Conservation (phyloP, 2,113 vertebrate species). For the Xerus inauris region DNA sequence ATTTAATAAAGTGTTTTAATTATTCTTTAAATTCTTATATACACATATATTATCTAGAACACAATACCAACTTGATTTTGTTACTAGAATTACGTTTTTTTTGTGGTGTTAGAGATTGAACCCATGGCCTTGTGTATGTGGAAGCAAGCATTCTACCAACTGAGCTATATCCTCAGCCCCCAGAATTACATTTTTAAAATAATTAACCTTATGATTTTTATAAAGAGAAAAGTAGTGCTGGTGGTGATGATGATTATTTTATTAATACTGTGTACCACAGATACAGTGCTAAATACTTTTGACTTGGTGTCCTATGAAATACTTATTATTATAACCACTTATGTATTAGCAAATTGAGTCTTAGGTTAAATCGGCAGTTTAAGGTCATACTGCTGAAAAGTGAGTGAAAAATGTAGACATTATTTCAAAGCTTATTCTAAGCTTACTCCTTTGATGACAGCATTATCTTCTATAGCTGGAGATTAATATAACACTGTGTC, state of each 20-base stretch:
- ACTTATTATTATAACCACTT: slow-evolving; percentile 13
- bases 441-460: background rate
- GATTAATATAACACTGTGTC: background rate
- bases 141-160: too few relatives aligned
- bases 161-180: too few relatives aligned
- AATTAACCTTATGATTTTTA: slow-evolving; percentile 8
- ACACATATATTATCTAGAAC: background rate
- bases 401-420: slow-evolving; percentile 18
- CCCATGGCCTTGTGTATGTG: too few relatives aligned
- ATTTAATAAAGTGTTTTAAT: too few relatives aligned
- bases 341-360: background rate
- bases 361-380: background rate
- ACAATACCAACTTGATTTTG: background rate
- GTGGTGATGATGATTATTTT: background rate
- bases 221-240: background rate
- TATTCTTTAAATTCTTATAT: background rate
- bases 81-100: too few relatives aligned
- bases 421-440: slow-evolving; percentile 25
- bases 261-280: background rate
- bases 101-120: too few relatives aligned
- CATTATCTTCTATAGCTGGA: background rate
- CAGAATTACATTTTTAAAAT: background rate
- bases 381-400: slow-evolving; percentile 29
- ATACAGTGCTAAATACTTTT: slow-evolving; percentile 11
- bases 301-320: background rate